A percentile compares a stretch with the other conserved stretches of the same genome.
These are phyloP conservation scores for Leptobrachium leishanense DNA, from an alignment of 2,113 vertebrate genomes.

Conservation along the genomic window DNA sequence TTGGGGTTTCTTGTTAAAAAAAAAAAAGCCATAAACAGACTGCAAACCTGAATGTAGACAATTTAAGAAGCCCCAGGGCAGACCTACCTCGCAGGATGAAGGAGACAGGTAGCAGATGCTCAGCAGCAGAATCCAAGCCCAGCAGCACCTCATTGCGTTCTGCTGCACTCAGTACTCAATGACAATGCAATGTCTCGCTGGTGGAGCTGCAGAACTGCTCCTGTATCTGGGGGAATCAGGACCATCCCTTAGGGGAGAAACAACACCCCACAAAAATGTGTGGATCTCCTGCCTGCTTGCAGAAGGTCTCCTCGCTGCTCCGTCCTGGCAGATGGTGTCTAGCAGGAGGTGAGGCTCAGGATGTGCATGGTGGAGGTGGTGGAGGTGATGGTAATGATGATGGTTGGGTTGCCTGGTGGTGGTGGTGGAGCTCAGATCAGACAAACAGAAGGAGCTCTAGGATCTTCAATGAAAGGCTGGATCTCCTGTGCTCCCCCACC, in stretches of 20 bases:
- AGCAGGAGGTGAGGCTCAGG: slow-evolving; percentile 65
- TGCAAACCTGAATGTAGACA: too few species aligned
- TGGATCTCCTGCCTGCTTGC: slow-evolving; percentile 50
- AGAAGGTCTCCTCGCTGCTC: slow-evolving; percentile 51
- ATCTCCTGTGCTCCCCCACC: slow-evolving; percentile 51
- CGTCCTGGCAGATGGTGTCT: slow-evolving; percentile 53
- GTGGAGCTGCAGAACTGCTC: slow-evolving; percentile 87
- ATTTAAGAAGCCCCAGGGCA: slow-evolving; percentile 6
- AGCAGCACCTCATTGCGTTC: slow-evolving; percentile 92
- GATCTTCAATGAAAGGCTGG: slow-evolving; percentile 63
- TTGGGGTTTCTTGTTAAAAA: not conserved
- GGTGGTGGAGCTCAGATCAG: slow-evolving; percentile 57
- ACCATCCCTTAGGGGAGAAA: slow-evolving; percentile 87
- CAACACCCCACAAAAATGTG: slow-evolving; percentile 60
- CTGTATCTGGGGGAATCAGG: slow-evolving; percentile 79
- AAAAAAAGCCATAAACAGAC: not conserved
- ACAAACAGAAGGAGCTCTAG: slow-evolving; percentile 62
- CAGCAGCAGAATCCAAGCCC: slow-evolving; percentile 80
- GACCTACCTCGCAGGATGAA: slow-evolving; percentile 84
- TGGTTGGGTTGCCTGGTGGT: slow-evolving; percentile 25
- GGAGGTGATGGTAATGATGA: slow-evolving; percentile 66
- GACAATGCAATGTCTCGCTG: slow-evolving; percentile 70
- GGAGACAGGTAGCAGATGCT: slow-evolving; percentile 86
- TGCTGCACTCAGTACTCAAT: slow-evolving; percentile 70
- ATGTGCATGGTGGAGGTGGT: slow-evolving; percentile 79